Evolutionary conservation across 1,140 invertebrate genomes (phyloP).

Genomic region (Centruroides vittatus): DNA sequence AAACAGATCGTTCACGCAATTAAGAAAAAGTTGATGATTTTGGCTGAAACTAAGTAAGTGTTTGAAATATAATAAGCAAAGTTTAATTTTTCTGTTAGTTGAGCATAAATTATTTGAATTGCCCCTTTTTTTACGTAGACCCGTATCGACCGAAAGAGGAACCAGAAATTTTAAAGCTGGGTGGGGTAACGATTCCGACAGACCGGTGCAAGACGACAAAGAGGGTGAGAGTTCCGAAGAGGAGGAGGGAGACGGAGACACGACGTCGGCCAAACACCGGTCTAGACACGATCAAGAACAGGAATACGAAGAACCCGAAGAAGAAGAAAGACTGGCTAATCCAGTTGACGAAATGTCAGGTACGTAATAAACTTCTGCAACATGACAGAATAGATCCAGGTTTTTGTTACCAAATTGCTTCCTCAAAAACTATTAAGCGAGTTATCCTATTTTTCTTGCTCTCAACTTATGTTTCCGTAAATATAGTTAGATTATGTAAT

Average conservation of each 20-base stretch:
- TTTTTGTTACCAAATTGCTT: too few relatives aligned
- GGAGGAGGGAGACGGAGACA: constrained; percentile 39
- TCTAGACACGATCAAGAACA: constrained; percentile 44
- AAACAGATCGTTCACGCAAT: constrained; percentile 1
- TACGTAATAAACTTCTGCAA: too few relatives aligned
- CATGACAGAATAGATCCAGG: too few relatives aligned
- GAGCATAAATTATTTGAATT: not conserved
- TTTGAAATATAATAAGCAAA: not conserved
- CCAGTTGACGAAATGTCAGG: too few relatives aligned
- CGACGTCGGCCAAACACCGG: constrained; percentile 39
- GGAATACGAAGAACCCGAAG: constrained; percentile 66
- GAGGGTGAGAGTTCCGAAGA: constrained; percentile 44
- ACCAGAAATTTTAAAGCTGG: not conserved
- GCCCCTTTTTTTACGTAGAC: not conserved
- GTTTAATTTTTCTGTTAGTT: not conserved
- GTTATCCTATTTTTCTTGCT: too few relatives aligned
- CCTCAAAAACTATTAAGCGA: too few relatives aligned
- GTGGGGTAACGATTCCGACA: constrained; percentile 26
- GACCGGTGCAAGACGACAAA: constrained; percentile 31
- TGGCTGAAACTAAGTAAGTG: not conserved
- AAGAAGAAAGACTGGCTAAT: constrained; percentile 38
- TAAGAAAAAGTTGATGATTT: not conserved
- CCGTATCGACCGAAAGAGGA: constrained; percentile 1
- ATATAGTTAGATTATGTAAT: too few relatives aligned
- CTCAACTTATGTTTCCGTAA: too few relatives aligned